phyloP scores from a whole-genome alignment of 2,113 vertebrate species.

The Saguinus imperator region DNA sequence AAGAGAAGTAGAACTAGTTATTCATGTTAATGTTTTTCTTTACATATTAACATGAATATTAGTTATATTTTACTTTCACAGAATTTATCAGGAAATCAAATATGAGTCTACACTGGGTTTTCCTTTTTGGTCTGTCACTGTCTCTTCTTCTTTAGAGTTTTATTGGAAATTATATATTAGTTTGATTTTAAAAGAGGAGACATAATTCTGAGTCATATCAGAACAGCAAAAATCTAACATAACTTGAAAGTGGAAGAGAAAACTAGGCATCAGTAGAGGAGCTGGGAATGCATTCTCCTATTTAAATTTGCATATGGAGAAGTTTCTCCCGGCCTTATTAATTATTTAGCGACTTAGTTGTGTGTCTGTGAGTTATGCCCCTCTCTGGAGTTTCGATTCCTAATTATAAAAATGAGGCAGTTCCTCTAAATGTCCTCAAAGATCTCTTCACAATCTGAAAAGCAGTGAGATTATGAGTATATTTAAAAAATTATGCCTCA shows the following conservation, averaged over 20 bases:
- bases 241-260: neutral
- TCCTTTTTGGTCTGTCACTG: neutral
- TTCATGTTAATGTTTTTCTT: neutral
- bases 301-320: neutral
- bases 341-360: neutral
- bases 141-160: neutral
- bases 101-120: constrained; percentile 4
- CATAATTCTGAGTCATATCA: fast-evolving
- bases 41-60: neutral
- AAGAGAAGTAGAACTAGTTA: neutral
- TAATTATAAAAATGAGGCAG: constrained; percentile 27
- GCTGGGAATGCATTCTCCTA: neutral
- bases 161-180: neutral
- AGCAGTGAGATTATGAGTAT: neutral
- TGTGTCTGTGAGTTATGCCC: neutral
- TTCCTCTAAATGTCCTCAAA: neutral
- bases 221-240: neutral
- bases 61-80: neutral
- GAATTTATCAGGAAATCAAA: constrained; percentile 10
- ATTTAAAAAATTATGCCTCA: neutral
- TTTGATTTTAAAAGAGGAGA: constrained; percentile 24
- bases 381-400: neutral
- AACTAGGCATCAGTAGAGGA: fast-evolving
- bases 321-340: neutral
- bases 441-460: neutral